Conservation (phyloP, 1,140 invertebrate genomes). For the Drosophila sproati region DNA sequence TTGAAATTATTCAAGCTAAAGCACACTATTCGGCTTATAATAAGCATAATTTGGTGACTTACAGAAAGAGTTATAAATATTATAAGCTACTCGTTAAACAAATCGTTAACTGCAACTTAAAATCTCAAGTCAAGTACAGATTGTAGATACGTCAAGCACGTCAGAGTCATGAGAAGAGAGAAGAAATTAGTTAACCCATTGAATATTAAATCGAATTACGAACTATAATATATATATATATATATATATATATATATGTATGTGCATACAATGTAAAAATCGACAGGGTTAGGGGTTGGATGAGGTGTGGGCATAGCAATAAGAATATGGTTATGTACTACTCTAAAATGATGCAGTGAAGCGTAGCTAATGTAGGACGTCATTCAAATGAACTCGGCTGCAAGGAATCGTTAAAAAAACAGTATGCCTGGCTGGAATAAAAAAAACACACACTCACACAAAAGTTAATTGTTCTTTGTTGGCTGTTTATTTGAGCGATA, state of each 20-base stretch:
- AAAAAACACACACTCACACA: conserved; percentile 2
- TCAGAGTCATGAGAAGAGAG: conserved; percentile 1
- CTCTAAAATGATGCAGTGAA: conserved; percentile 23
- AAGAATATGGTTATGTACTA: neutral
- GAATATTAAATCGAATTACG: conserved; percentile 36
- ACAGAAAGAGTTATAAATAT: too few relatives aligned
- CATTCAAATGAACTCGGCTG: conserved; percentile 25
- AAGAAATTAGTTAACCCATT: conserved; percentile 22
- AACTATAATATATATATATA: neutral
- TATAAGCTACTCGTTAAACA: too few relatives aligned
- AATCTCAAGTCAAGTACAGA: neutral
- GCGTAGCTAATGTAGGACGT: conserved; percentile 27
- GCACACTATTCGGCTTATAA: too few relatives aligned
- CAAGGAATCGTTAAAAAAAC: conserved; percentile 13
- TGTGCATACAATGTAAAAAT: neutral
- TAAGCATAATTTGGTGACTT: too few relatives aligned
- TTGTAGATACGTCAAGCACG: neutral
- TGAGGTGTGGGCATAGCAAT: neutral
- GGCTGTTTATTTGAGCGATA: conserved; percentile 33
- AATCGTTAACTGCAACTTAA: neutral
- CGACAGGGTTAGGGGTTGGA: neutral
- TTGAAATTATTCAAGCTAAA: too few relatives aligned
- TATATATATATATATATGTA: neutral
- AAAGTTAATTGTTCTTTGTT: conserved; percentile 10
- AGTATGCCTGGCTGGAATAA: conserved; percentile 9